These are phyloP conservation scores for Gobiocypris rarus DNA, from an alignment of 2,113 vertebrate genomes.

Conservation along the genomic window DNA sequence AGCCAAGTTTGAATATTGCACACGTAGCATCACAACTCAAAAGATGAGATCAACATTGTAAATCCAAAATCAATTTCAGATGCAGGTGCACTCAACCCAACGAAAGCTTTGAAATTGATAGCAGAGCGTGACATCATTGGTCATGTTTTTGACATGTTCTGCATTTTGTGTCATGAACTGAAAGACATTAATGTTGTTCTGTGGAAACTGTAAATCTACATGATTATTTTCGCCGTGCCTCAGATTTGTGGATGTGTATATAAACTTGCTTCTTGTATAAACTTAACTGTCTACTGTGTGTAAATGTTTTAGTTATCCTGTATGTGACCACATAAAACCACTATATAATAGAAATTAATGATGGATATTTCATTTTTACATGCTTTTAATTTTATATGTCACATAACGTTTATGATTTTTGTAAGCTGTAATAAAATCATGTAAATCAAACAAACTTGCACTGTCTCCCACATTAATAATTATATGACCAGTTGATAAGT, in stretches of 20 bases:
- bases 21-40: background rate
- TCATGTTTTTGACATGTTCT: slow-evolving; percentile 54
- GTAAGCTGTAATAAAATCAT: slow-evolving; percentile 71
- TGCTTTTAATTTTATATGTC: slow-evolving; percentile 55
- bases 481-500: background rate
- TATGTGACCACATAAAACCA: slow-evolving; percentile 52
- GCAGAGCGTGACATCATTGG: background rate
- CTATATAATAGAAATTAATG: slow-evolving; percentile 55
- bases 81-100: slow-evolving; percentile 12
- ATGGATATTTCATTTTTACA: slow-evolving; percentile 67
- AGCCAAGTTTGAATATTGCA: background rate
- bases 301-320: slow-evolving; percentile 62
- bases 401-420: slow-evolving; percentile 59
- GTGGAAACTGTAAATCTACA: slow-evolving; percentile 63
- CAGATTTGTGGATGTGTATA: slow-evolving; percentile 68
- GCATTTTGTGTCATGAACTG: slow-evolving; percentile 55
- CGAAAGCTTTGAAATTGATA: background rate
- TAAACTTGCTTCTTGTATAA: slow-evolving; percentile 61
- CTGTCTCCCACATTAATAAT: background rate
- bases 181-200: slow-evolving; percentile 66
- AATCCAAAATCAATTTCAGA: slow-evolving; percentile 18
- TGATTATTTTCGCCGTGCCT: slow-evolving; percentile 66
- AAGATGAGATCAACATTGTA: background rate
- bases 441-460: slow-evolving; percentile 19
- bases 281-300: slow-evolving; percentile 56